Evolutionary conservation across 30 jellyfish, hydroid and myxozoan genomes (phyloP), one percentile per base, ranked within the genome.

Genomic region (Aurelia sp.): DNA sequence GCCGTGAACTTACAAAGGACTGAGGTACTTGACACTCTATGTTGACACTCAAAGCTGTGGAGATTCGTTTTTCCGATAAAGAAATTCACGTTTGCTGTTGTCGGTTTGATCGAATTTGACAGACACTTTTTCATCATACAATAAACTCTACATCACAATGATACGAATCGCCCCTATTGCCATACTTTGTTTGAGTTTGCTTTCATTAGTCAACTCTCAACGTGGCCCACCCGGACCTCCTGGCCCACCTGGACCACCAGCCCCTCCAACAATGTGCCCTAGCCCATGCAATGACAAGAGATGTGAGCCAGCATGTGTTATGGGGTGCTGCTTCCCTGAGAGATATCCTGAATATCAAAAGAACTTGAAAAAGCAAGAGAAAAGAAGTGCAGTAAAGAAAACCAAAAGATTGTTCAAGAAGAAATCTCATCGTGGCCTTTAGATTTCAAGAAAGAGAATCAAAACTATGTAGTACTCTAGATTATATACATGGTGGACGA

Each of bases 161-260:
- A 44, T 44, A 12, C 55, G 55, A 44, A 2, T 44, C 15, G 15
- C 55, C 13, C 15, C 7, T 44, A 5, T 44, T 44, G 55, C 16
- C 55, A 5, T 44, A 9, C 55, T 44, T 44, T 16, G 55, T 44
- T 44, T 44, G 9, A 44, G 55, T 9, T 13, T 44, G 55, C 55
- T 44, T 5, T 44, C 55, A 44, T 5, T 44, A 1, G 55, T 3
- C 55, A 44, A 44, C 60, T 20, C 73, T 35, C 89, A 79, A 17
- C 65, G 52, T 69, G 92, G 92, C 24, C 86, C 92, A 0, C 92
- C 81, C 13, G 92, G 92, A 11, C 92, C 92, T 9, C 92, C 92
- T 24, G 92, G 92, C 18, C 86, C 92, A 2, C 92, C 92, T 6
- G 92, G 92, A 5, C 63, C 92, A 8, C 92, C 92, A 4, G 92